phyloP scores from a whole-genome alignment of 2,888 invertebrate genomes.

The Clitarchus hookeri region DNA sequence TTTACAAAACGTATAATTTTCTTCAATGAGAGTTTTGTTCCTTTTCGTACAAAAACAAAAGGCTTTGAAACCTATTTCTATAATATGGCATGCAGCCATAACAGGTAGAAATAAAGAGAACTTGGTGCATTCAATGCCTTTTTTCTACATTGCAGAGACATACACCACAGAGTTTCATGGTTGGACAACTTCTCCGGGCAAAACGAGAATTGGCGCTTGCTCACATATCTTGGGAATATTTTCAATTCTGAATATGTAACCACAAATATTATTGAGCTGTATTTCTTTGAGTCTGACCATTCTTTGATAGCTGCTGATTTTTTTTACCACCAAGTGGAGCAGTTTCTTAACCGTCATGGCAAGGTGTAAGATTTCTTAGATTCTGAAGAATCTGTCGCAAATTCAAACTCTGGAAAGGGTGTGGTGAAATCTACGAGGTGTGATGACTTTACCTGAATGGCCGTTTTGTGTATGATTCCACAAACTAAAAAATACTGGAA shows the following conservation, averaged over 20 bases:
- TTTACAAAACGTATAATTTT: background rate
- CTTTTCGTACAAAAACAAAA: background rate
- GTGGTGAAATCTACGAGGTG: no score
- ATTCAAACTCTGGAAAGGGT: no score
- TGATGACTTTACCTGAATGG: no score
- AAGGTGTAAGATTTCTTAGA: background rate
- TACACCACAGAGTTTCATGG: no score
- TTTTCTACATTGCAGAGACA: no score
- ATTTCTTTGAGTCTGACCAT: background rate
- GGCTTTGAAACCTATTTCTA: background rate
- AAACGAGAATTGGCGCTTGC: no score
- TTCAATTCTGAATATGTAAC: no score
- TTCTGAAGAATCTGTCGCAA: background rate
- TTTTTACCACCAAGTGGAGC: background rate
- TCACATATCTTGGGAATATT: no score
- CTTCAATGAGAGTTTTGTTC: background rate
- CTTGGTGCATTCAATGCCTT: background rate
- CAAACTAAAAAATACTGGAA: no score
- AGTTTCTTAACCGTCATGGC: background rate
- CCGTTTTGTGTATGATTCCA: no score
- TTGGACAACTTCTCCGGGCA: no score
- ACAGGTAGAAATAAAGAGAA: background rate
- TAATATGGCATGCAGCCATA: background rate
- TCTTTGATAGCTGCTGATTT: background rate
- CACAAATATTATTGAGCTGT: no score